Conservation (phyloP, 2,797 vertebrate species). For the Chaetophractus vellerosus region DNA sequence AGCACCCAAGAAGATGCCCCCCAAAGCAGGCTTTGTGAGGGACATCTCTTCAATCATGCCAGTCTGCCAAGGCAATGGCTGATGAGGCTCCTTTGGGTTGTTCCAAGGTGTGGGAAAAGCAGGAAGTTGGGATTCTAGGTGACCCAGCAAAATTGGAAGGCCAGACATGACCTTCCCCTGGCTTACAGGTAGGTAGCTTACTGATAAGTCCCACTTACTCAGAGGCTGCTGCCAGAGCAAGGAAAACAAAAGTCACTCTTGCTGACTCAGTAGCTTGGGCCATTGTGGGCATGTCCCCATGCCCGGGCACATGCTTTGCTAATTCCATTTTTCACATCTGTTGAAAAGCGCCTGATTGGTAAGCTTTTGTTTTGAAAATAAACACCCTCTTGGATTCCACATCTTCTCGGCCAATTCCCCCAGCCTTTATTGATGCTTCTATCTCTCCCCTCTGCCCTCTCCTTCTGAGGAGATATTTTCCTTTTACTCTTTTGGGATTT, state of each 20-base stretch:
- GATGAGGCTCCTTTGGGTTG: conserved; percentile 12
- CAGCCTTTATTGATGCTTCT: conserved; percentile 39
- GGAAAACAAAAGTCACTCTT: background rate
- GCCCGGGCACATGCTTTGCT: background rate
- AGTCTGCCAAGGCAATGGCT: background rate
- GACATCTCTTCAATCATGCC: background rate
- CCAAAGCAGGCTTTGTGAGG: background rate
- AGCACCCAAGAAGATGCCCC: background rate
- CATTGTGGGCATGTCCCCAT: background rate
- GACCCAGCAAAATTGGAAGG: background rate
- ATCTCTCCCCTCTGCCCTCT: conserved; percentile 46
- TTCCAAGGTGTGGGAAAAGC: background rate
- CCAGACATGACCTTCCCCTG: background rate
- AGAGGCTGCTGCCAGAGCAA: background rate
- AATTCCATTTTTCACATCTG: conserved; percentile 60
- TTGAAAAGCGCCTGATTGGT: conserved; percentile 69
- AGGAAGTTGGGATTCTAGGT: background rate
- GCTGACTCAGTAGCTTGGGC: background rate
- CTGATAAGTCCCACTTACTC: background rate
- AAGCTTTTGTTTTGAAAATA: conserved; percentile 77
- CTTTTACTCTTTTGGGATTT: conserved; percentile 67
- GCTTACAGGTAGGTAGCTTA: background rate
- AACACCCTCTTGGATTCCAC: conserved; percentile 62
- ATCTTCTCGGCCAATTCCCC: conserved; percentile 11
- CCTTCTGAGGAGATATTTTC: conserved; percentile 65